A percentile compares a stretch with the other conserved stretches of the same genome.
phyloP scores from a whole-genome alignment of 2,797 vertebrate species.

The Coracias cyanogaster region DNA sequence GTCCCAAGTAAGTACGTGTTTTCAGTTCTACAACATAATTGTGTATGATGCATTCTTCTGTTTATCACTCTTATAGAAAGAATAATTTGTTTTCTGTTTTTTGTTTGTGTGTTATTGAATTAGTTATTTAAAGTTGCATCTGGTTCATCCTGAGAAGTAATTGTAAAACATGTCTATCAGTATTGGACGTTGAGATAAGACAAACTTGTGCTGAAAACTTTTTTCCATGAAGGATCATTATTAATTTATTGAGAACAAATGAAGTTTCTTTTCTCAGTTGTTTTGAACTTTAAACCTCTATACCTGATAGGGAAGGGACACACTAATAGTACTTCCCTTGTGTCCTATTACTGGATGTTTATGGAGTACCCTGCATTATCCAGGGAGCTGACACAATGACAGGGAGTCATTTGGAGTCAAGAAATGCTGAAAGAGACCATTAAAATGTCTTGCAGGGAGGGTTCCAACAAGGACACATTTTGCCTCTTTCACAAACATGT shows the following conservation, averaged over 20 bases:
- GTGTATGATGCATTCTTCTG: background rate
- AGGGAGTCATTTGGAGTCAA: conserved; percentile 84
- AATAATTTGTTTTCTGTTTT: conserved; percentile 45
- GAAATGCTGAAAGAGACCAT: conserved; percentile 82
- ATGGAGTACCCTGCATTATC: conserved; percentile 80
- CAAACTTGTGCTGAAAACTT: conserved; percentile 64
- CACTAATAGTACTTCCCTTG: conserved; percentile 82
- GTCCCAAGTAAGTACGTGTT: conserved; percentile 92
- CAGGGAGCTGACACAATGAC: conserved; percentile 85
- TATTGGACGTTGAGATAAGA: conserved; percentile 3
- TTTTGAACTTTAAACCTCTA: conserved; percentile 84
- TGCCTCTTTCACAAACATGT: conserved; percentile 62
- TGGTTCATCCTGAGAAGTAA: conserved; percentile 20
- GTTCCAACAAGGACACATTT: conserved; percentile 73
- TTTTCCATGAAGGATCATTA: conserved; percentile 72
- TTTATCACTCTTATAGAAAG: conserved; percentile 20
- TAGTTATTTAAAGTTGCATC: conserved; percentile 36
- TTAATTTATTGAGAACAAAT: conserved; percentile 84
- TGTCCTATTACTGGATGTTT: conserved; percentile 87
- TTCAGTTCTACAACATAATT: conserved; percentile 37
- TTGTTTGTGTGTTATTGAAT: conserved; percentile 57
- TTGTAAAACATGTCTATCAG: conserved; percentile 9
- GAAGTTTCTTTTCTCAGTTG: conserved; percentile 81
- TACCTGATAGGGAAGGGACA: conserved; percentile 80
- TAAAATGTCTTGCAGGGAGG: conserved; percentile 80